phyloP scores from a whole-genome alignment of 2,113 vertebrate genomes.

The Nycticebus coucang region DNA sequence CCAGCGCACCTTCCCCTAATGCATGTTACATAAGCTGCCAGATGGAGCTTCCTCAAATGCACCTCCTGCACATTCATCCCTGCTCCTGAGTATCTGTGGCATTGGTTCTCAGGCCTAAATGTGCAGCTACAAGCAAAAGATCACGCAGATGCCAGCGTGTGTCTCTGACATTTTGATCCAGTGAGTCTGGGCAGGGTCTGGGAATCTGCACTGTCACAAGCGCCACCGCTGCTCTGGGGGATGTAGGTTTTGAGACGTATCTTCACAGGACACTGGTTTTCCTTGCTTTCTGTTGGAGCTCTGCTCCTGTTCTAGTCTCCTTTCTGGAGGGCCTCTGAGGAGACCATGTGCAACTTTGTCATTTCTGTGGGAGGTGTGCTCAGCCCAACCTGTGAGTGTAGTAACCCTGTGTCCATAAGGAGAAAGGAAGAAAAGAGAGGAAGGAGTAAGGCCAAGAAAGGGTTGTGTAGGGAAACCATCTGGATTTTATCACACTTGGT shows the following conservation, averaged over 20 bases:
- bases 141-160: background rate
- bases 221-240: too few relatives aligned
- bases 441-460: background rate
- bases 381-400: background rate
- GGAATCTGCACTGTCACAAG: background rate
- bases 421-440: background rate
- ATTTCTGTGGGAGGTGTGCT: background rate
- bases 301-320: background rate
- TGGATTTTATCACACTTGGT: background rate
- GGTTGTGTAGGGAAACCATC: background rate
- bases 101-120: background rate
- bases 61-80: too few relatives aligned
- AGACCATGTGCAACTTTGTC: background rate
- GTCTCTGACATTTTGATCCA: background rate
- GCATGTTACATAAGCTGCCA: background rate
- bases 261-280: background rate
- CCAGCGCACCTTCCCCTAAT: too few relatives aligned
- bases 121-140: background rate
- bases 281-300: background rate
- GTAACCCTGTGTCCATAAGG: background rate
- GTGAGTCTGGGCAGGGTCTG: background rate
- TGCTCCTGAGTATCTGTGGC: background rate
- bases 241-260: background rate
- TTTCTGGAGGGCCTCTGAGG: background rate
- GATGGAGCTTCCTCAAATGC: background rate